A percentile compares a stretch with the other conserved stretches of the same genome.
Evolutionary conservation across 1,140 invertebrate species (phyloP).

Genomic region (Aphelinus atriplicis): DNA sequence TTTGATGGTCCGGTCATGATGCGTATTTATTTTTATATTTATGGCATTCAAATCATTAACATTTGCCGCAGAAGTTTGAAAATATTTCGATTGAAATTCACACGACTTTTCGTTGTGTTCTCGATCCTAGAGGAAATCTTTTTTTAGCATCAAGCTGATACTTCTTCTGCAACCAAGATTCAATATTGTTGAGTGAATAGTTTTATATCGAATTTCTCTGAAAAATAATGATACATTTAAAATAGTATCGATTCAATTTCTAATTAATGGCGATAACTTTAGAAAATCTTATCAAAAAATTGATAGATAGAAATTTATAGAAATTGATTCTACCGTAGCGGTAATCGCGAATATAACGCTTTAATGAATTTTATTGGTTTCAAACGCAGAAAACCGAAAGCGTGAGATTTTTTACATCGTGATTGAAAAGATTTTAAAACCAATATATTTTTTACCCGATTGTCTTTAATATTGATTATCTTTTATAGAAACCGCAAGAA

Average conservation of each 20-base stretch:
- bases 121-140: too few species aligned
- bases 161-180: too few species aligned
- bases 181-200: too few species aligned
- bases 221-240: too few species aligned
- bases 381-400: neutral
- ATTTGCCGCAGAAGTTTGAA: neutral
- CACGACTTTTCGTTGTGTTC: too few species aligned
- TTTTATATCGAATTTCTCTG: too few species aligned
- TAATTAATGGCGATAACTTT: too few species aligned
- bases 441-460: conserved; percentile 27
- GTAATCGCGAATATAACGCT: neutral
- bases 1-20: neutral
- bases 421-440: conserved; percentile 23
- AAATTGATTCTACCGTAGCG: neutral
- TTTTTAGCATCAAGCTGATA: too few species aligned
- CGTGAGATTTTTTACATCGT: conserved; percentile 22
- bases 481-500: neutral
- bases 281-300: too few species aligned
- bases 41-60: conserved; percentile 7
- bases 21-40: conserved; percentile 19
- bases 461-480: conserved; percentile 13
- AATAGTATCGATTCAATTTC: too few species aligned
- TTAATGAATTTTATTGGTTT: conserved; percentile 2
- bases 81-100: too few species aligned
- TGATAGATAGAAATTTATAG: neutral